Evolutionary conservation across 2,797 vertebrate species (phyloP).

Genomic region (Molossus alvarezi): DNA sequence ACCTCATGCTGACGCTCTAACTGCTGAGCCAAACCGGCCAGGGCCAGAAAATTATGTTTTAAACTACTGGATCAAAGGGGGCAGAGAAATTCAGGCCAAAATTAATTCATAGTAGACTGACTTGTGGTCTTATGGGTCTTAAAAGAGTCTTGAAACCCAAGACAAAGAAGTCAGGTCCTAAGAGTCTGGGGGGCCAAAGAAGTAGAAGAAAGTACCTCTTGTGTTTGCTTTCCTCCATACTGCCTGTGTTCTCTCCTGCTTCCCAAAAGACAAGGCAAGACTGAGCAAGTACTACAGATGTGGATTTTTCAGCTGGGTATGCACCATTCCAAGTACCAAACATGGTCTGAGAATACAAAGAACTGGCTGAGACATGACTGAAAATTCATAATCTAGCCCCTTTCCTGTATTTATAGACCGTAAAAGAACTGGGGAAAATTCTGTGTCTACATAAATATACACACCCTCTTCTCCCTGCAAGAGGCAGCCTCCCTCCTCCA

Average conservation of each 20-base stretch:
- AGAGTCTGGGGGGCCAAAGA: neutral
- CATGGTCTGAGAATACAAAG: neutral
- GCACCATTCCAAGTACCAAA: neutral
- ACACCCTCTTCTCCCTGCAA: neutral
- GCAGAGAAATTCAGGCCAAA: conserved; percentile 64
- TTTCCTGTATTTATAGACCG: neutral
- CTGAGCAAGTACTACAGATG: neutral
- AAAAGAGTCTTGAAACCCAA: neutral
- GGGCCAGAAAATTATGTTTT: conserved; percentile 54
- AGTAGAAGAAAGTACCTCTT: neutral
- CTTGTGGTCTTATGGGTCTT: neutral
- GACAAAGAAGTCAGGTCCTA: neutral
- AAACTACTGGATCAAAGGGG: conserved; percentile 4
- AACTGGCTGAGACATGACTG: neutral
- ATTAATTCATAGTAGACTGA: conserved; percentile 40
- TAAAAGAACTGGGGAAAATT: neutral
- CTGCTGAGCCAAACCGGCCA: too few relatives aligned
- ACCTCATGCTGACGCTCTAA: too few relatives aligned
- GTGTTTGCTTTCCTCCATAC: neutral
- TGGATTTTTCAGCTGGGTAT: neutral
- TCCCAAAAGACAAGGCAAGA: neutral
- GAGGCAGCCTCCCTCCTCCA: neutral
- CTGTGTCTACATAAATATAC: neutral
- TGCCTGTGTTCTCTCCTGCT: neutral
- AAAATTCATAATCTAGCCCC: neutral